Evolutionary conservation across 2,113 vertebrate genomes (phyloP).

Genomic region (Cyrtonyx montezumae): DNA sequence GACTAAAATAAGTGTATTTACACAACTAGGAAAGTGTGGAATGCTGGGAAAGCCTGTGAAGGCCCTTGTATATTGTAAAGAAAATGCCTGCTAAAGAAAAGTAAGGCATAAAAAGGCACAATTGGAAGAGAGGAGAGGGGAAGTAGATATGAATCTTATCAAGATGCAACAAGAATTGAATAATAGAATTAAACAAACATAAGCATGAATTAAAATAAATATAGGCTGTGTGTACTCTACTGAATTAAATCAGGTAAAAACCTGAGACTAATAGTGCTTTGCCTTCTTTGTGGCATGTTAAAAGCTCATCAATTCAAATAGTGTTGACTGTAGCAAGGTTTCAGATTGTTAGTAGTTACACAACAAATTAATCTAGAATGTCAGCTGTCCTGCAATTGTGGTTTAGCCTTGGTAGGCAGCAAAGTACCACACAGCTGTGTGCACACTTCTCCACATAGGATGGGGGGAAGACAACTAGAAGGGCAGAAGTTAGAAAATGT

Average conservation of each 20-base stretch:
- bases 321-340: neutral
- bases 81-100: neutral
- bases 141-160: neutral
- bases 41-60: neutral
- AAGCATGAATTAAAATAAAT: neutral
- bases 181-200: neutral
- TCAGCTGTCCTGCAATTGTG: neutral
- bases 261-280: neutral
- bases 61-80: neutral
- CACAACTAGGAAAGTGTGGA: neutral
- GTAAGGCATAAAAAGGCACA: neutral
- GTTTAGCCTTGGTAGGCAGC: neutral
- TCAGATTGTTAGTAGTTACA: neutral
- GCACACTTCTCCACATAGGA: neutral
- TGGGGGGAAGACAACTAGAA: neutral
- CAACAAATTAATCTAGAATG: neutral
- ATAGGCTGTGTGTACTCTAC: neutral
- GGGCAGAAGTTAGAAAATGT: neutral
- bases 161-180: neutral
- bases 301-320: neutral
- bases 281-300: neutral
- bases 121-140: neutral
- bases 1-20: neutral
- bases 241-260: conserved; percentile 13
- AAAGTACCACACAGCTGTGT: neutral